Base-by-base conservation (phyloP, 2,888 invertebrate genomes). In the Prosapia bicincta region DNA sequence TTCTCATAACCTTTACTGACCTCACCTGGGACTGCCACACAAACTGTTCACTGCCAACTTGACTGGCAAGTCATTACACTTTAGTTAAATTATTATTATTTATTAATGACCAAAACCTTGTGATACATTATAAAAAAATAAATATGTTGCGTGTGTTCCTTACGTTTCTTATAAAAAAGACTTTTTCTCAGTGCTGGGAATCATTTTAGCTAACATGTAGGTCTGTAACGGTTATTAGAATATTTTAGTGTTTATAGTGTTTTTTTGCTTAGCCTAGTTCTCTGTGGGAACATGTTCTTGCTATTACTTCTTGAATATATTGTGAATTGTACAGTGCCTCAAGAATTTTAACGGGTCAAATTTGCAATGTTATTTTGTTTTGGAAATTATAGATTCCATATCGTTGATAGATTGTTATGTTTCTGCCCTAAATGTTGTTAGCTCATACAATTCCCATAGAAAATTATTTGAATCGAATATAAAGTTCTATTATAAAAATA, bases 241-340 rank as follows among this genome's bases (percentile, higher is more conserved):
- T 54, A 54, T 54, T 54, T 32, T 70, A 43, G 43, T 70, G 38
- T 20, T 23, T 70, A 15, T 70, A 43, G 70, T 38, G 38, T 70
- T 43, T 38, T 38, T 38, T 70, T 43, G 43, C 38, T 25, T 70
- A 70, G 38, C 38, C 32, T 43, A 25, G 26, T 70, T 70, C 70
- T 70, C 38, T 38, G 24, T 32, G 70, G 38, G 38, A 38, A 70
- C 38, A 32, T 69, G 43, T 25, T 43, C 28, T 72, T 43, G 68
- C 30, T 28, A 66, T 20, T 54, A 32, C 76, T 76, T 69, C 68
- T 43, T 30, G 69, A 76, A 24, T 30, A 70, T 38, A 54, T 69
- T 72, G 72, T 76, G 72, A 76, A 72, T 76, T 74, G 74, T 71
- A 68, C 76, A 76, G 76, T 76, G 76, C 76, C 76, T 76, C 74